Evolutionary conservation across 2,888 invertebrate genomes (phyloP).

Genomic region (Orthosia cruda): DNA sequence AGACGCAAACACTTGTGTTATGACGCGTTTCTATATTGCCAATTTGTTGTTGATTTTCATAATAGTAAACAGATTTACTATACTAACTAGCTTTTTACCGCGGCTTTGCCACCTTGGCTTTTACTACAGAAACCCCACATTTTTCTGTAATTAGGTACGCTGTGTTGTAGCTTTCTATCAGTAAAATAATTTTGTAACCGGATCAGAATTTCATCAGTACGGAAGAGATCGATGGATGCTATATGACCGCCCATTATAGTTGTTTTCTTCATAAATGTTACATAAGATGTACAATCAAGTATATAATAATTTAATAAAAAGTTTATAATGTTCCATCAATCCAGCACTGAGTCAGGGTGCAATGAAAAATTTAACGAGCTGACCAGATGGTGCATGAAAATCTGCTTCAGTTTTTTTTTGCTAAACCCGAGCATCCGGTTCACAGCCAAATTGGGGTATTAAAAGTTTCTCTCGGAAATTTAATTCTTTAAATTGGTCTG

Average conservation of each 20-base stretch:
- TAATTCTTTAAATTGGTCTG: conserved; percentile 11
- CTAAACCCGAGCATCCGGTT: not conserved
- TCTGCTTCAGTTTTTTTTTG: conserved; percentile 35
- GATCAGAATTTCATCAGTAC: too few species aligned
- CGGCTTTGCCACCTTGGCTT: too few species aligned
- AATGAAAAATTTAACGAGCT: conserved; percentile 36
- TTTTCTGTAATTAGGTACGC: too few species aligned
- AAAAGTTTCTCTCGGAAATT: conserved; percentile 2
- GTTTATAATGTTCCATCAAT: not conserved
- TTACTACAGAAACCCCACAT: too few species aligned
- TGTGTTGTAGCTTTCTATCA: too few species aligned
- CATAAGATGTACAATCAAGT: not conserved
- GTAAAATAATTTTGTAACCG: too few species aligned
- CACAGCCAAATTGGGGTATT: conserved; percentile 21
- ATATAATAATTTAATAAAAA: not conserved
- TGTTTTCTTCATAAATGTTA: not conserved
- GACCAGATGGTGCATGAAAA: conserved; percentile 19
- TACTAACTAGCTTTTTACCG: too few species aligned
- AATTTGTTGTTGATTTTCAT: conserved; percentile 14
- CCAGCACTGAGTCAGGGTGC: not conserved
- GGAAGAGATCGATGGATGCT: too few species aligned
- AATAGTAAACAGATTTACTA: conserved; percentile 3
- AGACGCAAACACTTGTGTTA: not conserved
- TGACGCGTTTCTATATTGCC: not conserved
- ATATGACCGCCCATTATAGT: too few species aligned